Percentiles rank a stretch among this genome's conserved stretches.
These are phyloP conservation scores for Epinotia demarniana DNA, from an alignment of 2,888 invertebrate genomes.

Conservation along the genomic window DNA sequence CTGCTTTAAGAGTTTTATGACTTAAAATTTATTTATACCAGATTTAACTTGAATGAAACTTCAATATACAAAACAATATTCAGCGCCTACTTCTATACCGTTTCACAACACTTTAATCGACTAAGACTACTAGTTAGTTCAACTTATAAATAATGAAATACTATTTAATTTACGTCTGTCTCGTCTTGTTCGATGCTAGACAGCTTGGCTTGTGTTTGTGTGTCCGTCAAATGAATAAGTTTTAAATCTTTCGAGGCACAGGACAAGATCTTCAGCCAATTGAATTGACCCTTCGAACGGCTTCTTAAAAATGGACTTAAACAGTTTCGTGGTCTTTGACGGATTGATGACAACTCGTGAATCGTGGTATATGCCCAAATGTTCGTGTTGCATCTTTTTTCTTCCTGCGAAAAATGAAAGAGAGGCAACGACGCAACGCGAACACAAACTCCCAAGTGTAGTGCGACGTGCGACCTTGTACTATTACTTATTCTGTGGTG, in stretches of 20 bases:
- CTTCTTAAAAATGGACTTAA: conserved; percentile 11
- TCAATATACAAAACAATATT: background rate
- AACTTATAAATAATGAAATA: conserved; percentile 18
- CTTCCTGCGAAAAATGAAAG: no score
- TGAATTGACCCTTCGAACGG: background rate
- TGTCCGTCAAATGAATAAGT: background rate
- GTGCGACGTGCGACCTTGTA: no score
- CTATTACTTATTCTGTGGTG: no score
- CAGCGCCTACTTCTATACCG: conserved; percentile 1
- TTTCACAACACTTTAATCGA: conserved; percentile 4
- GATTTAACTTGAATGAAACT: conserved; percentile 15
- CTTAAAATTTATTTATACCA: conserved; percentile 14
- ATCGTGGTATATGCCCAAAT: no score
- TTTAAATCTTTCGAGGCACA: conserved; percentile 4
- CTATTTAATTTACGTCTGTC: conserved; percentile 7
- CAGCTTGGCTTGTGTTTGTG: background rate
- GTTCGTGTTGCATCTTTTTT: no score
- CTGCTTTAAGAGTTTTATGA: conserved; percentile 2
- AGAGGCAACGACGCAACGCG: no score
- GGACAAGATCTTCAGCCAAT: conserved; percentile 6
- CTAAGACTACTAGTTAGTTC: conserved; percentile 12
- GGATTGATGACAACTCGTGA: no score
- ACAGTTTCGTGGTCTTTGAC: background rate
- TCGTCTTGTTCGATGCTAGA: conserved; percentile 9
- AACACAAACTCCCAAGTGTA: no score